These are phyloP conservation scores for Hydropsyche betteni DNA, from an alignment of 2,888 invertebrate species.

Conservation along the genomic window DNA sequence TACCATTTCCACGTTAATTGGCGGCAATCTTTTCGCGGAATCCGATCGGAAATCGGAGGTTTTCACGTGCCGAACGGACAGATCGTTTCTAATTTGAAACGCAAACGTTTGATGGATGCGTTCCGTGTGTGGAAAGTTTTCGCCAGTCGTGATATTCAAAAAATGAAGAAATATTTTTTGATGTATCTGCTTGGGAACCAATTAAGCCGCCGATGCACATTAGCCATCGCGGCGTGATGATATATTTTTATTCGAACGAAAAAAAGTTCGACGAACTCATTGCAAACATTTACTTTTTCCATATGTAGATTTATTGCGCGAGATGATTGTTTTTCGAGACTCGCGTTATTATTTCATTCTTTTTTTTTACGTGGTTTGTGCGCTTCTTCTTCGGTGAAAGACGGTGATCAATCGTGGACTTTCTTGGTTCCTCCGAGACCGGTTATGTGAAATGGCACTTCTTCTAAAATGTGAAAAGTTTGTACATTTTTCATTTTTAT, in stretches of 20 bases:
- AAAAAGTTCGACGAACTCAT: slow-evolving; percentile 13
- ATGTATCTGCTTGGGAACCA: slow-evolving; percentile 24
- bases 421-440: slow-evolving; percentile 25
- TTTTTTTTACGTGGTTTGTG: neutral
- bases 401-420: slow-evolving; percentile 37
- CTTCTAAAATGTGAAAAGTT: neutral
- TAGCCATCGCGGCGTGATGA: slow-evolving; percentile 21
- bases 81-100: neutral
- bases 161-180: slow-evolving; percentile 17
- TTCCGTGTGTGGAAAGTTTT: slow-evolving; percentile 1
- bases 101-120: neutral
- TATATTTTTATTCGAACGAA: slow-evolving; percentile 22
- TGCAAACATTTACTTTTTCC: slow-evolving; percentile 31
- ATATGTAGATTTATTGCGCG: slow-evolving; percentile 31
- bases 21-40: too few relatives aligned
- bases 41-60: neutral
- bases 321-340: slow-evolving; percentile 29
- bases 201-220: slow-evolving; percentile 19
- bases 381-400: slow-evolving; percentile 20
- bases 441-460: slow-evolving; percentile 16
- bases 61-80: neutral
- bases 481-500: slow-evolving; percentile 1
- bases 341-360: neutral
- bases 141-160: slow-evolving; percentile 4
- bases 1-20: too few relatives aligned